Base-by-base conservation (phyloP, 2,797 vertebrate genomes). In the Petrocephalus sullivani region DNA sequence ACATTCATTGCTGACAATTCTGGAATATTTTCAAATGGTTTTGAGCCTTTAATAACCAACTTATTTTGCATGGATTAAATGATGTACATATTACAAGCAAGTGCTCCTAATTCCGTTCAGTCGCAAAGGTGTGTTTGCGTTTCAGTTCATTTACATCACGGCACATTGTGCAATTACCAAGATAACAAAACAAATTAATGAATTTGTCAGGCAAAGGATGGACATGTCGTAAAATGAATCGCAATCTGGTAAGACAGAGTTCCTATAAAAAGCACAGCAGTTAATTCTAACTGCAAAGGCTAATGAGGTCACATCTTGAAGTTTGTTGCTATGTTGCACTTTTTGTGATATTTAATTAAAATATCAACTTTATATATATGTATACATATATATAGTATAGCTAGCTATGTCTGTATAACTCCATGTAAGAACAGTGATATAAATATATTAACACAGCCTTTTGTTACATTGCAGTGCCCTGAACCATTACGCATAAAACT, bases 61-160 rank as follows among this genome's bases (percentile, higher is more conserved):
- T 60, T 85, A 85, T 56, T 86, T n/a, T 60, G 85, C 85, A 86
- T 86, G 85, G 53, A 86, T 60, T 86, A 57, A 86, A 86, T 14
- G 33, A 41, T 84, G 82, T 84, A 84, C 53, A 85, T 58, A 86
- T 60, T 46, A 60, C 56, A 58, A 86, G 82, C 41, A 49, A 56
- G 49, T 33, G 23, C 54, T n/a, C 85, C 82, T 84, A 54, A 84
- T 84, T 84, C 49, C 41, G 7, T 53, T 46, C 37, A 78, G 37
- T 37, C 51, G n/a, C 41, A 84, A 28, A 51, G 82, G 21, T 28
- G 51, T 84, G 51, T 84, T 84, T 84, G 46, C 75, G 8, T 49
- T 81, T 49, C 19, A 37, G 75, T 28, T 14, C 23, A 54, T 54
- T 54, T 81, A 85, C 56, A 86, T 37, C 56, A n/a, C 33, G 21